A percentile compares a stretch with the other conserved stretches of the same genome.
These are phyloP conservation scores for Isichthys henryi DNA, from an alignment of 2,113 vertebrate genomes.

Conservation along the genomic window DNA sequence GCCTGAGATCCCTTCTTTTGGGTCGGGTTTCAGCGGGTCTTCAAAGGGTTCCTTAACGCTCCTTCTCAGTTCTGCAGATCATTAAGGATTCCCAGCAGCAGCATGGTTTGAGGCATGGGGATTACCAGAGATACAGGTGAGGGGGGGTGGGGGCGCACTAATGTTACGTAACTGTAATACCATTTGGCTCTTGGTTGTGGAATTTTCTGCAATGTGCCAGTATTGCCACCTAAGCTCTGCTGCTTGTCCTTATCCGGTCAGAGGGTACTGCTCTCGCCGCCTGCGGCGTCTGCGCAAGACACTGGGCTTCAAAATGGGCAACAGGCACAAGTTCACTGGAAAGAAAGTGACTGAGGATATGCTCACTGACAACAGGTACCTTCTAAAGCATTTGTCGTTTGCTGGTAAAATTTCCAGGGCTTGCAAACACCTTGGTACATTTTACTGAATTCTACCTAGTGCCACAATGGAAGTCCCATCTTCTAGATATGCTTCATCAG, in stretches of 20 bases:
- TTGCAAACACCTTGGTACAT: neutral
- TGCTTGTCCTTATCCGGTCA: conserved; percentile 34
- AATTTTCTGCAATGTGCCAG: neutral
- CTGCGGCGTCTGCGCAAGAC: conserved; percentile 88
- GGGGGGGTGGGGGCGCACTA: conserved; percentile 40
- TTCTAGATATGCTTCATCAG: neutral
- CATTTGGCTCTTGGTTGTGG: neutral
- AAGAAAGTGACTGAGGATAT: conserved; percentile 92
- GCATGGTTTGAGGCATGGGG: conserved; percentile 91
- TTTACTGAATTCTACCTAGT: neutral
- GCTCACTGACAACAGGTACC: conserved; percentile 84
- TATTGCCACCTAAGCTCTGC: neutral
- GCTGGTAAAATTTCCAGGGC: neutral
- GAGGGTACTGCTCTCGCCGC: conserved; percentile 91
- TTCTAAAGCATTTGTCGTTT: neutral
- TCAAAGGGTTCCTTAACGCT: conserved; percentile 54
- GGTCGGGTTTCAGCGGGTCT: neutral
- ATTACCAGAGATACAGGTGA: conserved; percentile 97
- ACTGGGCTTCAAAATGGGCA: conserved; percentile 94
- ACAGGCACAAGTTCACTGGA: conserved; percentile 91
- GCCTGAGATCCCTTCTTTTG: neutral
- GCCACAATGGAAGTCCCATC: neutral
- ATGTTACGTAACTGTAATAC: neutral
- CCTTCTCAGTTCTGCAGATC: conserved; percentile 78
- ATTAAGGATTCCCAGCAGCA: conserved; percentile 98